Evolutionary conservation across 2,888 invertebrate genomes (phyloP).

Genomic region (Stegophylla sp.): DNA sequence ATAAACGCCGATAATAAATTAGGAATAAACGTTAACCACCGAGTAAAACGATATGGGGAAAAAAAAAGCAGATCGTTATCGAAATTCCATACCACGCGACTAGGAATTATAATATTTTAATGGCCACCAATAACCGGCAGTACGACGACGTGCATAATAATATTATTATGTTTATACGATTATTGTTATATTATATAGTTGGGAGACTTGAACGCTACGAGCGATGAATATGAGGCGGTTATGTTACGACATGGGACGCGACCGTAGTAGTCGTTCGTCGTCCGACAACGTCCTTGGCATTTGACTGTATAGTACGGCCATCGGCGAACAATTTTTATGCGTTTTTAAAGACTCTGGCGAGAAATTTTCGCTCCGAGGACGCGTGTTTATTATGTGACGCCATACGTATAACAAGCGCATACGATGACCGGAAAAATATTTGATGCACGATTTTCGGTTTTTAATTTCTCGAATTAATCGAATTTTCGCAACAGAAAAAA

Average conservation of each 20-base stretch:
- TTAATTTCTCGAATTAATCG: too few relatives aligned
- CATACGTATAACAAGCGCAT: neutral
- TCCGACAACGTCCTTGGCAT: slow-evolving; percentile 8
- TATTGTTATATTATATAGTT: too few relatives aligned
- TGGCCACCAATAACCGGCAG: neutral
- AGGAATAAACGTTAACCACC: neutral
- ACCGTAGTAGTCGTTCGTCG: neutral
- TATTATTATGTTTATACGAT: neutral
- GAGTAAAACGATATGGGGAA: neutral
- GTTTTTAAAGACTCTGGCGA: slow-evolving; percentile 13
- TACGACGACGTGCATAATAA: neutral
- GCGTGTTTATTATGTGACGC: too few relatives aligned
- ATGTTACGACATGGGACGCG: neutral
- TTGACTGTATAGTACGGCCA: neutral
- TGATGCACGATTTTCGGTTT: too few relatives aligned
- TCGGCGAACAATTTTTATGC: slow-evolving; percentile 15
- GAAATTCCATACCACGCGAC: neutral
- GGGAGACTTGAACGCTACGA: slow-evolving; percentile 3
- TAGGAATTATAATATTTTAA: neutral
- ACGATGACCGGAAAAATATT: too few relatives aligned
- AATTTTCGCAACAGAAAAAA: too few relatives aligned
- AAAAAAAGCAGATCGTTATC: neutral
- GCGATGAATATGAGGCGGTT: neutral
- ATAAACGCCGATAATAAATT: neutral
- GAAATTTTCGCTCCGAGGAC: neutral